A percentile compares a stretch with the other conserved stretches of the same genome.
These are phyloP conservation scores for Silurus meridionalis DNA, from an alignment of 2,113 vertebrate genomes.

Conservation along the genomic window DNA sequence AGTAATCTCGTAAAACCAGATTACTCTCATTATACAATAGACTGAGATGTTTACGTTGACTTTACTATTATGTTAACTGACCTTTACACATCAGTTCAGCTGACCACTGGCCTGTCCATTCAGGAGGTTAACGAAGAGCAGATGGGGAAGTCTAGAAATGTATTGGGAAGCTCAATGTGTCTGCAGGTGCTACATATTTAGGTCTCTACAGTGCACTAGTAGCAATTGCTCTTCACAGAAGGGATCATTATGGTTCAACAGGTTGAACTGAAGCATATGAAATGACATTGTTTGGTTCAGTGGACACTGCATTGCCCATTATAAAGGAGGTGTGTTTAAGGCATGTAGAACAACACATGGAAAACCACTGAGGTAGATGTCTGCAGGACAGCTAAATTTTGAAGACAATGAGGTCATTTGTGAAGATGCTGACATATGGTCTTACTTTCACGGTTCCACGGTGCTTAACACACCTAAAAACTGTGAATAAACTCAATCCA, in stretches of 20 bases:
- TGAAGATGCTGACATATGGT: slow-evolving; percentile 31
- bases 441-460: slow-evolving; percentile 22
- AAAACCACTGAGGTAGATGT: slow-evolving; percentile 14
- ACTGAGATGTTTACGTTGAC: background rate
- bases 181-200: slow-evolving; percentile 5
- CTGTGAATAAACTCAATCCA: background rate
- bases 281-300: slow-evolving; percentile 14
- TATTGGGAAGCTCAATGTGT: slow-evolving; percentile 2
- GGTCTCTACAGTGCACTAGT: background rate
- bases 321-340: background rate
- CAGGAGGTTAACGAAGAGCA: slow-evolving; percentile 20
- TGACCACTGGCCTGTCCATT: background rate
- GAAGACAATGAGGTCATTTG: slow-evolving; percentile 11
- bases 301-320: background rate
- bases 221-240: slow-evolving; percentile 22
- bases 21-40: background rate
- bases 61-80: slow-evolving; percentile 1
- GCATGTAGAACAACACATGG: background rate
- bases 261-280: slow-evolving; percentile 6
- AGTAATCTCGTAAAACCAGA: background rate
- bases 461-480: slow-evolving; percentile 14
- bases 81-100: slow-evolving; percentile 6
- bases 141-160: slow-evolving; percentile 24
- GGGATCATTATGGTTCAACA: slow-evolving; percentile 1
- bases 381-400: slow-evolving; percentile 32